Evolutionary conservation across 2,113 vertebrate species (phyloP), one percentile per base, ranked within the genome.

Genomic region (Hucho hucho): DNA sequence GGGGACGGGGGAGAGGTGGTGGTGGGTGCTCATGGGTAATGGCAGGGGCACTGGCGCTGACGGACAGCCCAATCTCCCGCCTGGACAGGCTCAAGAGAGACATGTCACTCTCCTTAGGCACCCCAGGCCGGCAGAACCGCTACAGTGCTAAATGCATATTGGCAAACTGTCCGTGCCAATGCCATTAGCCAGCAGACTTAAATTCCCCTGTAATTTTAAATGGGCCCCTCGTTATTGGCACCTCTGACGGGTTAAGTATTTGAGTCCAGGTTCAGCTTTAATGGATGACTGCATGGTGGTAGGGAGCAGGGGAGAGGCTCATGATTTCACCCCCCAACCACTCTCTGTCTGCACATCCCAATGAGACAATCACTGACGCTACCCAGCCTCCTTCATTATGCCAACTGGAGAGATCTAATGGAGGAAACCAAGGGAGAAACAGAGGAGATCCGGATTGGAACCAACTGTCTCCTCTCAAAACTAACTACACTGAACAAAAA

Each of bases 61-160:
- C 70, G 69, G 92, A 93, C 93, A 94, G 94, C 91, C 91, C 89
- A 92, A 92, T 93, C 90, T 88, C 84, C 87, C 77, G 63, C 69
- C 77, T 81, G 82, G 88, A 91, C 88, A 91, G 86, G 77, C 85
- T 86, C 90, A 89, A 89, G 90, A 88, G 91, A 90, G 89, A 93
- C 87, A 88, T 89, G 92, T 92, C 89, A 85, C 88, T 85, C 79
- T 80, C 77, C 70, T 76, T 47, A 53, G 73, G 90, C 92, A 93
- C 92, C 84, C 79, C 90, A 83, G 91, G 92, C 90, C 91, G 72
- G 67, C 71, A 75, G 65, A 73, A 69, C 88, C 49, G 89, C 83
- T 91, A 72, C 64, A 25, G 79, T 70, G 89, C 84, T 92, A 84
- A 91, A 86, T 88, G 29, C 70, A 73, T 89, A 88, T 92, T 89